Base-by-base conservation (phyloP, 2,797 vertebrate species). In the Paguma larvata region DNA sequence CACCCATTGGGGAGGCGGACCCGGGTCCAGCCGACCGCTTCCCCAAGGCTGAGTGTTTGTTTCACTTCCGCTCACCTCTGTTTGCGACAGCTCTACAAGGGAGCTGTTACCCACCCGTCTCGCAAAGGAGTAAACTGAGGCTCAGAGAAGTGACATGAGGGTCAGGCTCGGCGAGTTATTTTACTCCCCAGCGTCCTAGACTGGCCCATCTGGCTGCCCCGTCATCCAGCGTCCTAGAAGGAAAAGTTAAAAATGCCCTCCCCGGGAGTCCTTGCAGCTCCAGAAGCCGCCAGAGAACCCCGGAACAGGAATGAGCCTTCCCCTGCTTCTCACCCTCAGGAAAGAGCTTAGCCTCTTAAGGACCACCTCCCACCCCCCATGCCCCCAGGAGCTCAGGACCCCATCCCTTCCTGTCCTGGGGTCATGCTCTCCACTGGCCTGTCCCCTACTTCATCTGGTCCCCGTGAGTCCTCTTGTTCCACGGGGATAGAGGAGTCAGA, bases 131-230 rank as follows among this genome's bases (percentile, higher is more conserved):
- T 56, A 86, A 67, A 83, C 16, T 38, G 51, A 95, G 68, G 72
- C 63, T 53, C 92, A 65, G n/a, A 78, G 65, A 92, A 34, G 34
- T 41, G 15, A 87, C 27, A 1, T 73, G n/a, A 72, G 41, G 25
- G 62, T 62, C 93, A 56, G 79, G 32, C 59, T 84, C 92, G 93
- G 70, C 38, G 65, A 82, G 62, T 85, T 78, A 19, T 85, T 86
- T 91, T 70, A 78, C 1, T 27, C 32, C 51, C 41, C 32, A 9
- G 32, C 14, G 11, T 53, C 41, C 63, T 84, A 11, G 51, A 65
- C 80, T n/a, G 46, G 30, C 46, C 59, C 15, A 1, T 34, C 86
- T 56, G 79, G 59, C 70, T 87, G 70, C 70, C 19, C 46, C 62
- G 2, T 48, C 77, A 48, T 78, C 59, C 21, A 80, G 68, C 41